Base-by-base conservation (phyloP, 2,113 vertebrate species). In the Megaceryle torquata region DNA sequence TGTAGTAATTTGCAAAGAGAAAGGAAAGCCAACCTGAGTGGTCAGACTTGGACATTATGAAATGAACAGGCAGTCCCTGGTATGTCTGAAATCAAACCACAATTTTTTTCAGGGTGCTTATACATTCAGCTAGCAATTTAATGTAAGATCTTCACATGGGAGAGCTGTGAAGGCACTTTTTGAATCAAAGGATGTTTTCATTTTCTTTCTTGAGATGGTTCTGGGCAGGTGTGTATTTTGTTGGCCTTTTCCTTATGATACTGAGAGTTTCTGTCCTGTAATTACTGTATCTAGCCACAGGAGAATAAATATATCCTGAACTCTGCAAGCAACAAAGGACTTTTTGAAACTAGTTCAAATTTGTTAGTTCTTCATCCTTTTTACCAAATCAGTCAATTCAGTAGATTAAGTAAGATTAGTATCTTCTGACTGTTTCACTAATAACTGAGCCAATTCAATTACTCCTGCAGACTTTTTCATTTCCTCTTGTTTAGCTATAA, bases 401-500 rank as follows among this genome's bases (percentile, higher is more conserved):
- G 35, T 61, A 88, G 76, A 87, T 95, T 83, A 91, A 86, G n/a
- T 59, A 95, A 88, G 59, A 91, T 87, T 83, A 81, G 61, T 82
- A 14, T 83, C 61, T 91, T 93, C 39, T 83, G 39, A 74, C 14
- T 71, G 50, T 64, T 89, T 92, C 75, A 71, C 60, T 89, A 93
- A 83, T 86, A 95, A 89, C 41, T 88, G 71, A 89, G 53, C 37
- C 84, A 93, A 80, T 93, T 94, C 71, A 86, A 64, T 86, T 92
- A 82, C 56, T 92, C 29, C 43, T 63, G 43, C 50, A 94, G 63
- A 54, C 15, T 67, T 89, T 46, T 33, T 74, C 15, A 61, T 71
- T 82, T 67, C 26, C 68, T 91, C 44, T 64, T 77, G 13, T 65
- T 85, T 71, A 86, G 54, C 48, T 82, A 53, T 50, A 51, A 43